Conservation (phyloP, 2,888 invertebrate genomes). For the Aleiodes leptofemur region DNA sequence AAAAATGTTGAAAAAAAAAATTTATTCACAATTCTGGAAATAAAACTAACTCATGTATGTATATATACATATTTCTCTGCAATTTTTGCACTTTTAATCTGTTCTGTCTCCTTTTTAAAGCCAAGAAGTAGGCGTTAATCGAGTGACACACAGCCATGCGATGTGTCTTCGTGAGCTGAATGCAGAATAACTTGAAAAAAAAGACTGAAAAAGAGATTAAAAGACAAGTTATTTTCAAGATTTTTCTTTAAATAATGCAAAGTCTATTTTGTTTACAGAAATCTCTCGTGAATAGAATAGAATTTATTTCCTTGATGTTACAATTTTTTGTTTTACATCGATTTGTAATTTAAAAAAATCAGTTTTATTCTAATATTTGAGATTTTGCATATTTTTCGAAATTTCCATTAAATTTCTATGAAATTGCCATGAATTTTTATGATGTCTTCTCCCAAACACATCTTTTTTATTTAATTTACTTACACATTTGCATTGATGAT, state of each 20-base stretch:
- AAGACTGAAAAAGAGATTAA: neutral
- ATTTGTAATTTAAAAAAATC: too few species aligned
- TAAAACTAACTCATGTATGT: neutral
- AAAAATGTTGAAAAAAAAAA: too few species aligned
- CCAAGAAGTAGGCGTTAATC: conserved; percentile 60
- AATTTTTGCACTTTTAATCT: neutral
- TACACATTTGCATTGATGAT: too few species aligned
- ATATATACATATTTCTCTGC: neutral
- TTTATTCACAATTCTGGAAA: too few species aligned
- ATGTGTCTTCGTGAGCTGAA: conserved; percentile 31
- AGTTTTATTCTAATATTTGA: too few species aligned
- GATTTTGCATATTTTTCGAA: too few species aligned
- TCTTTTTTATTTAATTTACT: too few species aligned
- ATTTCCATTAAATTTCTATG: too few species aligned
- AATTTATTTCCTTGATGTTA: too few species aligned
- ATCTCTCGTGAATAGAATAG: neutral
- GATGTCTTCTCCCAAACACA: too few species aligned
- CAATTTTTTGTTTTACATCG: too few species aligned
- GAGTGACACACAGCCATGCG: conserved; percentile 54
- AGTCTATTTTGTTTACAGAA: neutral
- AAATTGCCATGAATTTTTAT: too few species aligned
- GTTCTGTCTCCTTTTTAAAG: conserved; percentile 1
- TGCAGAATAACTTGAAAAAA: conserved; percentile 1
- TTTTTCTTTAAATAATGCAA: neutral
- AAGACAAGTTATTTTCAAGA: neutral